phyloP scores from a whole-genome alignment of 1,140 invertebrate species.

The Magallana angulata region DNA sequence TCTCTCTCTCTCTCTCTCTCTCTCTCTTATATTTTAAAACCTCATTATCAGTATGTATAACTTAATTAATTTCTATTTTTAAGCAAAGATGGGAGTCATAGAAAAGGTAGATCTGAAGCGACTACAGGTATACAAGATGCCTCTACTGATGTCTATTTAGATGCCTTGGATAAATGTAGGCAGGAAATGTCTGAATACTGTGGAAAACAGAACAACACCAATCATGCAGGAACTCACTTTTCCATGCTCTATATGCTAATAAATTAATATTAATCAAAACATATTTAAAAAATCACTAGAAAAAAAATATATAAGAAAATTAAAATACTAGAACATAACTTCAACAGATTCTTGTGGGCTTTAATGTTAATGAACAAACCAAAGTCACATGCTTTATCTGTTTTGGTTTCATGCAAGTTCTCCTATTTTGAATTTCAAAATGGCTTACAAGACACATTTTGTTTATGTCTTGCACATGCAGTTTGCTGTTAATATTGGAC shows the following conservation, averaged over 20 bases:
- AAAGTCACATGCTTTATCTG: too few relatives aligned
- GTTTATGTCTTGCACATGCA: not conserved
- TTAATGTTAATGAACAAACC: too few relatives aligned
- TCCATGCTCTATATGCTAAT: conserved; percentile 35
- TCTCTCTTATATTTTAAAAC: not conserved
- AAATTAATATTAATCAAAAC: conserved; percentile 3
- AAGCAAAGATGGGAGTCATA: too few relatives aligned
- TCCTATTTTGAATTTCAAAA: too few relatives aligned
- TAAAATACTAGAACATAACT: too few relatives aligned
- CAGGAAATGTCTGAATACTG: conserved; percentile 22
- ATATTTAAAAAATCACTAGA: too few relatives aligned
- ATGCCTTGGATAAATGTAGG: not conserved
- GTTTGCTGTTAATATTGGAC: not conserved
- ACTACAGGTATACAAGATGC: too few relatives aligned
- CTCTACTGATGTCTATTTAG: not conserved
- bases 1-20: conserved; percentile 22
- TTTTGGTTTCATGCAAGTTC: not conserved
- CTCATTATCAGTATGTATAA: not conserved
- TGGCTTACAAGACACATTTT: not conserved
- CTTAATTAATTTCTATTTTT: too few relatives aligned
- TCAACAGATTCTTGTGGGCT: too few relatives aligned
- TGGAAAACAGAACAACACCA: conserved; percentile 13
- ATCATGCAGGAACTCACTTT: not conserved
- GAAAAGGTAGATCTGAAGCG: not conserved
- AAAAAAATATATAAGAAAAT: too few relatives aligned